Percentiles rank a stretch among this genome's conserved stretches.
Evolutionary conservation across 2,888 invertebrate species (phyloP).

Genomic region (Agrochola lychnidis): DNA sequence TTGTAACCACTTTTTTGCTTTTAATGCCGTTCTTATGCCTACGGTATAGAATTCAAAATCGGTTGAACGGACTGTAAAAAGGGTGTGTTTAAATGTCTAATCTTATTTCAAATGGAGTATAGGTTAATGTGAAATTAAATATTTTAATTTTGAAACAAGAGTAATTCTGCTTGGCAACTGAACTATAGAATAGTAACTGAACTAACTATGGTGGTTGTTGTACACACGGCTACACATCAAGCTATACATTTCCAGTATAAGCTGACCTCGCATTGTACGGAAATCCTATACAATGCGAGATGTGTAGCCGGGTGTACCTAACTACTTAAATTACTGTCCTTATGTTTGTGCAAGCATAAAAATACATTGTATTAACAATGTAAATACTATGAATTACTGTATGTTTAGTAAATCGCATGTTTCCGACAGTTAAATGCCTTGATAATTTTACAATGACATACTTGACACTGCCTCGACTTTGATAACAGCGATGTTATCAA

Average conservation of each 20-base stretch:
- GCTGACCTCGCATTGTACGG: too few relatives aligned
- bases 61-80: too few relatives aligned
- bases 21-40: too few relatives aligned
- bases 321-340: not conserved
- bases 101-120: too few relatives aligned
- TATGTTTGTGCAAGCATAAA: not conserved
- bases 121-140: too few relatives aligned
- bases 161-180: not conserved
- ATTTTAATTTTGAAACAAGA: too few relatives aligned
- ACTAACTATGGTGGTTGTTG: not conserved
- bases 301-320: not conserved
- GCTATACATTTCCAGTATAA: too few relatives aligned
- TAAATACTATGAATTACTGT: constrained; percentile 12
- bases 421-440: constrained; percentile 35
- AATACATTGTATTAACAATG: not conserved
- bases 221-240: too few relatives aligned
- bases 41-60: too few relatives aligned
- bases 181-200: not conserved
- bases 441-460: constrained; percentile 29
- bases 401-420: constrained; percentile 31
- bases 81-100: too few relatives aligned
- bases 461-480: constrained; percentile 26
- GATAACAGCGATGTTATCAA: constrained; percentile 48
- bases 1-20: too few relatives aligned
- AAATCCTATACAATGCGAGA: too few relatives aligned